Evolutionary conservation across 2,888 invertebrate genomes (phyloP).

Genomic region (Drosophila anomelani): DNA sequence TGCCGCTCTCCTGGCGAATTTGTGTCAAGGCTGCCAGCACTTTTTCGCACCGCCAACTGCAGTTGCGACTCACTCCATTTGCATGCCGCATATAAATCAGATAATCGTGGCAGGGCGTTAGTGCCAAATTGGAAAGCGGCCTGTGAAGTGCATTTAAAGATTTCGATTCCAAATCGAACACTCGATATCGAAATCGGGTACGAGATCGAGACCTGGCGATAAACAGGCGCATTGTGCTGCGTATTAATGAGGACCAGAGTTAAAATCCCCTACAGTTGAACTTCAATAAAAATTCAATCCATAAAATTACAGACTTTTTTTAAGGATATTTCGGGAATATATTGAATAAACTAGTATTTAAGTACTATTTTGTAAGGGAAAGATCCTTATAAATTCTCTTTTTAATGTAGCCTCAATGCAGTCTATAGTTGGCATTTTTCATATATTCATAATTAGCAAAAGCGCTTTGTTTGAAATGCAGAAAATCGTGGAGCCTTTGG

Average conservation of each 20-base stretch:
- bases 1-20: constrained; percentile 53
- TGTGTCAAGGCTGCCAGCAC: constrained; percentile 71
- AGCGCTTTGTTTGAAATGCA: neutral
- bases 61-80: constrained; percentile 47
- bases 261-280: neutral
- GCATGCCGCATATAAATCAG: constrained; percentile 52
- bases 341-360: no score
- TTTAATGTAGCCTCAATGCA: no score
- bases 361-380: neutral
- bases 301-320: neutral
- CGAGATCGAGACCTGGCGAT: constrained; percentile 42
- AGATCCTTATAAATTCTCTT: neutral
- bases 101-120: constrained; percentile 47
- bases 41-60: constrained; percentile 27
- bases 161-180: constrained; percentile 25
- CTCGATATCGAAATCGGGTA: constrained; percentile 12
- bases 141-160: constrained; percentile 37
- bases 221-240: constrained; percentile 49
- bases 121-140: constrained; percentile 57
- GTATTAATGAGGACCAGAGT: constrained; percentile 48
- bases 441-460: neutral
- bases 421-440: neutral
- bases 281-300: neutral
- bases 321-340: neutral
- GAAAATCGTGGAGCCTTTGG: neutral